Conservation (phyloP, 2,888 invertebrate genomes). For the Drosophila nr. perissopoda region DNA sequence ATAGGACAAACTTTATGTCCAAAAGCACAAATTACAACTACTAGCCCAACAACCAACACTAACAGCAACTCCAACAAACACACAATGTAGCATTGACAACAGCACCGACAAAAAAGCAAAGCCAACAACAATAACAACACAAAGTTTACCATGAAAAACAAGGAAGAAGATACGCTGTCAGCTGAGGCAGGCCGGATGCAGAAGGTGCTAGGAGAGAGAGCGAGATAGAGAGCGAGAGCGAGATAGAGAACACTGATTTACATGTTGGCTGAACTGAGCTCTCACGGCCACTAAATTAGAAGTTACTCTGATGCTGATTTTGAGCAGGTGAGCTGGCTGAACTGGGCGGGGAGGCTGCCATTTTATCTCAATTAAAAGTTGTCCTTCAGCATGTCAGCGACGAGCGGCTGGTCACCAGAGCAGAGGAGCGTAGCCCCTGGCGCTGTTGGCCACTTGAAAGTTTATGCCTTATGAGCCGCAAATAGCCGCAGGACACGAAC, state of each 20-base stretch:
- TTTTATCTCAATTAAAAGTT: slow-evolving; percentile 81
- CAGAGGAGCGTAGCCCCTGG: slow-evolving; percentile 19
- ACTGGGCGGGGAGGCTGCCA: slow-evolving; percentile 45
- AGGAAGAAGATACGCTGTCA: slow-evolving; percentile 25
- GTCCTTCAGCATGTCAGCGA: slow-evolving; percentile 78
- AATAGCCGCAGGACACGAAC: slow-evolving; percentile 73
- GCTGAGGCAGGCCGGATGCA: slow-evolving; percentile 22
- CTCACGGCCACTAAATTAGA: slow-evolving; percentile 80
- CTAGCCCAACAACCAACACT: slow-evolving; percentile 37
- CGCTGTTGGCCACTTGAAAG: slow-evolving; percentile 76
- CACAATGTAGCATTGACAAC: slow-evolving; percentile 30
- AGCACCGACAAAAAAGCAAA: slow-evolving; percentile 27
- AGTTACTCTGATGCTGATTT: slow-evolving; percentile 80
- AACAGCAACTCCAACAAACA: slow-evolving; percentile 8
- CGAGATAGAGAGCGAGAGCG: slow-evolving; percentile 41
- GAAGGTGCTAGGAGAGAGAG: slow-evolving; percentile 64
- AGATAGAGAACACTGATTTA: slow-evolving; percentile 68
- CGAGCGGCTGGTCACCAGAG: slow-evolving; percentile 20
- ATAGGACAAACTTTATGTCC: slow-evolving; percentile 67
- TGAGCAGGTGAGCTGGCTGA: slow-evolving; percentile 27
- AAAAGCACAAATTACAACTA: slow-evolving; percentile 75
- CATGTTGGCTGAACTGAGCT: slow-evolving; percentile 68
- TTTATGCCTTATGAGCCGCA: slow-evolving; percentile 81
- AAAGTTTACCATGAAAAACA: slow-evolving; percentile 71
- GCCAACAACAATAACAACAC: slow-evolving; percentile 44